These are phyloP conservation scores for Ancistrus triradiatus DNA, from an alignment of 2,113 vertebrate genomes.

Conservation along the genomic window DNA sequence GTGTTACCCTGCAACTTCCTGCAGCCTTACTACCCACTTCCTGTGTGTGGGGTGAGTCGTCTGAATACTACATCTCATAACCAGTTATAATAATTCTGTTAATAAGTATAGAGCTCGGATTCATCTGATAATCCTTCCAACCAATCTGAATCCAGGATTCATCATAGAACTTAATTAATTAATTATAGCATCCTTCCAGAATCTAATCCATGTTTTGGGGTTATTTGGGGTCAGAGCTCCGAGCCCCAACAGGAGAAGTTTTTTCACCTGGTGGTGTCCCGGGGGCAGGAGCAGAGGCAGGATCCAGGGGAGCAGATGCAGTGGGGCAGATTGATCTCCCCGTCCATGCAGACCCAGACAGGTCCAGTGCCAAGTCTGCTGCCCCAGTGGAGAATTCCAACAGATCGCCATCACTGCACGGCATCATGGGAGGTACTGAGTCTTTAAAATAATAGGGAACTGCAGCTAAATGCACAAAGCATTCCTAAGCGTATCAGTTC, in stretches of 20 bases:
- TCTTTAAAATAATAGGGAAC: too few species aligned
- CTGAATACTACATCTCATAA: background rate
- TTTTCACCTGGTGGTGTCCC: conserved; percentile 74
- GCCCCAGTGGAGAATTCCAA: too few species aligned
- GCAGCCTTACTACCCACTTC: conserved; percentile 72
- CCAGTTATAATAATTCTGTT: too few species aligned
- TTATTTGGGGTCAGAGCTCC: too few species aligned
- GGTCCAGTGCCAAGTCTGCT: conserved; percentile 78
- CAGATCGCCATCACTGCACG: too few species aligned
- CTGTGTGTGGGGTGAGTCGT: conserved; percentile 67
- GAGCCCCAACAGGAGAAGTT: conserved; percentile 70
- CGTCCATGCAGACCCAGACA: conserved; percentile 69
- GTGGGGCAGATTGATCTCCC: conserved; percentile 75
- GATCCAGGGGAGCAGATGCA: conserved; percentile 1
- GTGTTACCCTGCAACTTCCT: conserved; percentile 77
- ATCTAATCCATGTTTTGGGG: too few species aligned
- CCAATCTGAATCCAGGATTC: too few species aligned
- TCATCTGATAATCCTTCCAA: too few species aligned
- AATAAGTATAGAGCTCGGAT: too few species aligned
- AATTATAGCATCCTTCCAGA: too few species aligned
- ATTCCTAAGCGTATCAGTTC: too few species aligned
- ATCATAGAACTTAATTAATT: too few species aligned
- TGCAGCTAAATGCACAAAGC: background rate
- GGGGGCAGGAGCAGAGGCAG: conserved; percentile 40
- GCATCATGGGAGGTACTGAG: conserved; percentile 78